phyloP scores from a whole-genome alignment of 2,888 invertebrate species.

The Nymphalis urticae region DNA sequence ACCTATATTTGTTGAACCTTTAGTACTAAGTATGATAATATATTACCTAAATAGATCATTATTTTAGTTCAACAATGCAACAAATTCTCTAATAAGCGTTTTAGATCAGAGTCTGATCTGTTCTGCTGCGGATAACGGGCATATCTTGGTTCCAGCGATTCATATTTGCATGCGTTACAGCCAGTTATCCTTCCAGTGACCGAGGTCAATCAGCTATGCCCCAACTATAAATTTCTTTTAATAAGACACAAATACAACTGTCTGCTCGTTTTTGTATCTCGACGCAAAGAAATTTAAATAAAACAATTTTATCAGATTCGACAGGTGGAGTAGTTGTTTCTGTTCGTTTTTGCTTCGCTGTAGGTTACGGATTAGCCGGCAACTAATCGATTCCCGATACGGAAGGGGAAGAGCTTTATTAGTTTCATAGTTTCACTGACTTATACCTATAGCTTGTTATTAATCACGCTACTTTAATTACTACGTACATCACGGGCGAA shows the following conservation, averaged over 20 bases:
- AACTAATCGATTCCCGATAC: slow-evolving; percentile 75
- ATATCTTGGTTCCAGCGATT: slow-evolving; percentile 25
- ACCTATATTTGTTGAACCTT: neutral
- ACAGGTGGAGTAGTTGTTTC: slow-evolving; percentile 74
- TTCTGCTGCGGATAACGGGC: slow-evolving; percentile 10
- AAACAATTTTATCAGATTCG: slow-evolving; percentile 81
- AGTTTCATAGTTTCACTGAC: slow-evolving; percentile 44
- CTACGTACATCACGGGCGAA: neutral
- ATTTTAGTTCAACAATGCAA: slow-evolving; percentile 1
- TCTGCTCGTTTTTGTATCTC: slow-evolving; percentile 75
- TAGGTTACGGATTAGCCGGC: slow-evolving; percentile 77
- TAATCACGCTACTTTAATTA: slow-evolving; percentile 23
- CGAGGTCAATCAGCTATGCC: slow-evolving; percentile 79
- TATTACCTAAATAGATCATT: neutral
- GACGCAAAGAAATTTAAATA: slow-evolving; percentile 79
- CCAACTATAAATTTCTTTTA: slow-evolving; percentile 81
- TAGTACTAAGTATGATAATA: slow-evolving; percentile 1
- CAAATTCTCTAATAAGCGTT: neutral
- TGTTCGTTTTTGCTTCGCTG: slow-evolving; percentile 75
- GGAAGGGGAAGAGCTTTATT: slow-evolving; percentile 62
- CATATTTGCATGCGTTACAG: slow-evolving; percentile 66
- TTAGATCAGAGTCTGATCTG: neutral
- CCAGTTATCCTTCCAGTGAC: slow-evolving; percentile 72
- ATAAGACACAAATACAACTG: slow-evolving; percentile 80
- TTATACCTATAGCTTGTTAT: slow-evolving; percentile 19